Evolutionary conservation across 2,797 vertebrate genomes (phyloP).

Genomic region (Orestias chungarensis): DNA sequence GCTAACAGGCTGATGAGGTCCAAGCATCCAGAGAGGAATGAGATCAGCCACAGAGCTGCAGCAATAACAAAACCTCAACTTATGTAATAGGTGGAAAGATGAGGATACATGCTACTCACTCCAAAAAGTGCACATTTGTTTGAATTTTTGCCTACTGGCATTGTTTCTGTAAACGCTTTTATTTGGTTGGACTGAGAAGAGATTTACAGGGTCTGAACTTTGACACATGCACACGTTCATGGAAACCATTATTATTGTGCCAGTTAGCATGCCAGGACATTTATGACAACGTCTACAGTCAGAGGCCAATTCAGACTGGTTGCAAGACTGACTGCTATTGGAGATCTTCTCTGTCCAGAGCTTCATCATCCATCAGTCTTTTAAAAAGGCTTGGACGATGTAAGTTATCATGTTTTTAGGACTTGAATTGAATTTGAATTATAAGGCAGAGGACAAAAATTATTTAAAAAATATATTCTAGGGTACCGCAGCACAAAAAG

Average conservation of each 20-base stretch:
- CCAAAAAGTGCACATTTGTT: background rate
- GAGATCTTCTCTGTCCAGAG: too few species aligned
- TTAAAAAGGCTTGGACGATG: too few species aligned
- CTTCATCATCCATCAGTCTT: too few species aligned
- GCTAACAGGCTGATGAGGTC: constrained; percentile 7
- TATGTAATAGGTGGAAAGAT: background rate
- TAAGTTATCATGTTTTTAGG: too few species aligned
- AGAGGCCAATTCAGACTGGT: too few species aligned
- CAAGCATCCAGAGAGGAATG: background rate
- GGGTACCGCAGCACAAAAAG: too few species aligned
- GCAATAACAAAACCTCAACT: background rate
- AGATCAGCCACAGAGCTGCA: background rate
- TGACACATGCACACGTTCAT: background rate
- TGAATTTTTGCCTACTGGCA: background rate
- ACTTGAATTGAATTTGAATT: too few species aligned
- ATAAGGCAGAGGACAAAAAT: background rate
- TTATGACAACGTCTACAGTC: too few species aligned
- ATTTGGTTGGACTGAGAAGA: background rate
- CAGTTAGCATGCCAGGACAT: background rate
- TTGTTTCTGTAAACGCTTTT: background rate
- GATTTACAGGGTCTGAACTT: background rate
- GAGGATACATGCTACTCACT: background rate
- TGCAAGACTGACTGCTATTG: too few species aligned
- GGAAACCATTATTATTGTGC: background rate
- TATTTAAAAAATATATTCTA: too few species aligned